Evolutionary conservation across 2,113 vertebrate genomes (phyloP).

Genomic region (Cheirogaleus medius): DNA sequence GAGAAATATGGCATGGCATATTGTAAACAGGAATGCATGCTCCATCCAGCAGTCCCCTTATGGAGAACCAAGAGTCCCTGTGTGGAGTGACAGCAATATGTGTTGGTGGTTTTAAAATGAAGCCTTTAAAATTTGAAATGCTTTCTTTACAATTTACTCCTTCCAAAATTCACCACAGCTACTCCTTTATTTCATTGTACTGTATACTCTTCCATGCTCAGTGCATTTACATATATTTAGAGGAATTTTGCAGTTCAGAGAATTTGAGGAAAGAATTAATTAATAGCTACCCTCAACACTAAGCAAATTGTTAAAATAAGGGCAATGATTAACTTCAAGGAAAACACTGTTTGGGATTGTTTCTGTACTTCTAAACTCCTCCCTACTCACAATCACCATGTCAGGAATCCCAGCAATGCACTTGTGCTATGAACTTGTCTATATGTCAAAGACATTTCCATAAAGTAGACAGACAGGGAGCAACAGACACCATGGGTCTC

Average conservation of each 20-base stretch:
- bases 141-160: background rate
- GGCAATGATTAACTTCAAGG: background rate
- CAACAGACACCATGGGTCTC: background rate
- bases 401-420: background rate
- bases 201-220: background rate
- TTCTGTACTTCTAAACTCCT: background rate
- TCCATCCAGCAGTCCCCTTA: background rate
- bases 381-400: background rate
- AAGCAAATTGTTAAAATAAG: background rate
- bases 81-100: background rate
- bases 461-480: background rate
- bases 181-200: background rate
- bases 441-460: background rate
- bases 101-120: background rate
- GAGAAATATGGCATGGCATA: background rate
- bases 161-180: background rate
- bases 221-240: background rate
- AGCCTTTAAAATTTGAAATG: background rate
- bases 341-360: background rate
- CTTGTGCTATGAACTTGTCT: background rate
- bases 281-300: background rate
- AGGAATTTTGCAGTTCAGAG: background rate
- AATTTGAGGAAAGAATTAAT: constrained; percentile 3
- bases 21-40: background rate
- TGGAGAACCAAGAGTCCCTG: background rate